Evolutionary conservation across 2,888 invertebrate species (phyloP).

Genomic region (Cheilosia vernalis): DNA sequence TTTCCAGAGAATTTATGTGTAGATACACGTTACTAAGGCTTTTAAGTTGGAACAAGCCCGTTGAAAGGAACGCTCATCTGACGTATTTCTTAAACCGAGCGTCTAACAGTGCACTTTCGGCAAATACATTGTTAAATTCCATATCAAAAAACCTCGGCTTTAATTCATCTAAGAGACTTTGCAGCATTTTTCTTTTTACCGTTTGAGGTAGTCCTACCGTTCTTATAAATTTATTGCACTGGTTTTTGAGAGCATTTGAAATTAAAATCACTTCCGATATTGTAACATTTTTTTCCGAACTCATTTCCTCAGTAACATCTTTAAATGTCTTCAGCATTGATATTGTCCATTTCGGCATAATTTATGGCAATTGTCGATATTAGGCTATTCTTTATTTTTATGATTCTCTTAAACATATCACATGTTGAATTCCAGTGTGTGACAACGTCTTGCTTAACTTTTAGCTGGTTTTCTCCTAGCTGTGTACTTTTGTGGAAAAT

Average conservation of each 20-base stretch:
- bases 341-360: no score
- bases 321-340: no score
- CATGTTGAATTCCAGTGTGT: no score
- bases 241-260: not conserved
- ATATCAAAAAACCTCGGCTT: not conserved
- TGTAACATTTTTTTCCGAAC: not conserved
- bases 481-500: no score
- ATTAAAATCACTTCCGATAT: conserved; percentile 34
- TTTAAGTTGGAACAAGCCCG: conserved; percentile 7
- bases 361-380: no score
- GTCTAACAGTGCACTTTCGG: conserved; percentile 23
- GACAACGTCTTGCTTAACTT: no score
- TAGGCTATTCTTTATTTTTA: no score
- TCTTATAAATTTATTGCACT: not conserved
- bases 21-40: not conserved
- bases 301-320: conserved; percentile 26
- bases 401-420: no score
- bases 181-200: no score
- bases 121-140: conserved; percentile 11
- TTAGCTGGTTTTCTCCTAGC: no score
- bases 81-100: conserved; percentile 31
- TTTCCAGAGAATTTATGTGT: not conserved
- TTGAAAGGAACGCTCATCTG: not conserved
- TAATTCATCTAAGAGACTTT: conserved; percentile 3
- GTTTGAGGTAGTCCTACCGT: no score